phyloP scores from a whole-genome alignment of 2,113 vertebrate genomes.

The Rhineura floridana region DNA sequence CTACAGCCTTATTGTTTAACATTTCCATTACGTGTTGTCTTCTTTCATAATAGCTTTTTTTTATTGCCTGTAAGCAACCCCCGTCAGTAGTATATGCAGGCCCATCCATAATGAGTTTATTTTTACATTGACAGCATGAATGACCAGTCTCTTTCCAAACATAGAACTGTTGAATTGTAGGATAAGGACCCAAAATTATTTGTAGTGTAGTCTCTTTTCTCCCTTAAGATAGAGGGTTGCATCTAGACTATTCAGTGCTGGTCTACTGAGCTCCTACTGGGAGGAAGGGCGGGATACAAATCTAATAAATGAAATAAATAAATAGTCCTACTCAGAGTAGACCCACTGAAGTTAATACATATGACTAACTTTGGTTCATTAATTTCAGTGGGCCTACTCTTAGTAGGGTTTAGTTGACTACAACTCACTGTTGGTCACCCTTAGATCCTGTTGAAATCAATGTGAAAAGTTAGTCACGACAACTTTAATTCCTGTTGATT shows the following conservation, averaged over 20 bases:
- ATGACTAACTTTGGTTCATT: too few species aligned
- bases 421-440: background rate
- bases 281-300: too few species aligned
- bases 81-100: background rate
- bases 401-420: too few species aligned
- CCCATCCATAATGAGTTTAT: background rate
- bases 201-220: too few species aligned
- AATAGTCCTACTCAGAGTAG: too few species aligned
- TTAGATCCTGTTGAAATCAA: background rate
- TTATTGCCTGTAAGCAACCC: background rate
- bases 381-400: too few species aligned
- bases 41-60: background rate
- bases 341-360: too few species aligned
- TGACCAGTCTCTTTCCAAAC: background rate
- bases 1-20: slow-evolving; percentile 4
- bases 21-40: background rate
- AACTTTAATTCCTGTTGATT: background rate
- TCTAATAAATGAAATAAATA: too few species aligned
- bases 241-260: too few species aligned
- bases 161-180: background rate
- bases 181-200: too few species aligned
- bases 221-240: background rate
- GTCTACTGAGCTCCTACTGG: too few species aligned
- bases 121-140: background rate
- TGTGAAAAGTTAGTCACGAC: background rate